Evolutionary conservation across 2,113 vertebrate species (phyloP).

Genomic region (Rhabdornis inornatus): DNA sequence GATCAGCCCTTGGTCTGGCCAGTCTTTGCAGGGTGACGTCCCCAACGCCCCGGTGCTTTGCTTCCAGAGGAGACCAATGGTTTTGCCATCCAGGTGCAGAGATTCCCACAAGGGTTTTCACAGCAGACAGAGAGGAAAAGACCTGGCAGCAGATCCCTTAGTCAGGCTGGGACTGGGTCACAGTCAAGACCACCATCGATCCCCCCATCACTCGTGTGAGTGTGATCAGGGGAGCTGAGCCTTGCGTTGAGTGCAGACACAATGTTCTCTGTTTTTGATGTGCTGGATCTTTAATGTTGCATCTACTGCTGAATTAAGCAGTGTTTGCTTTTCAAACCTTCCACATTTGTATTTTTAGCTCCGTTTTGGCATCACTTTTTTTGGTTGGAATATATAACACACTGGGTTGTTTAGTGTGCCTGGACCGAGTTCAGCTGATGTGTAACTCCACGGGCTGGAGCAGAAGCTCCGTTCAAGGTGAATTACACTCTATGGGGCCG

Average conservation of each 20-base stretch:
- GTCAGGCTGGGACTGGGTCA: not conserved
- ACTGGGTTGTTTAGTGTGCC: slow-evolving; percentile 25
- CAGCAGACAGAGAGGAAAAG: not conserved
- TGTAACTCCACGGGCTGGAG: slow-evolving; percentile 28
- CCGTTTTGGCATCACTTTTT: slow-evolving; percentile 37
- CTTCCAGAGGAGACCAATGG: not conserved
- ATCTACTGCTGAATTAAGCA: slow-evolving; percentile 7
- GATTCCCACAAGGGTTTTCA: not conserved
- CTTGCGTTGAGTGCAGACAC: accelerated
- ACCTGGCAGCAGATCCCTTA: not conserved
- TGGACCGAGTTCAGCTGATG: slow-evolving; percentile 32
- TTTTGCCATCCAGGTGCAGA: not conserved
- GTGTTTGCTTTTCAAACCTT: slow-evolving; percentile 56
- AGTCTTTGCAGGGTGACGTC: not conserved
- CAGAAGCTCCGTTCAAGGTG: slow-evolving; percentile 46
- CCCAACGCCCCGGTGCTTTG: not conserved
- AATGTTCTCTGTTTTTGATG: not conserved
- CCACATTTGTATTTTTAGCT: slow-evolving; percentile 66
- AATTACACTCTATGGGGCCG: slow-evolving; percentile 32
- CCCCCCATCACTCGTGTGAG: accelerated
- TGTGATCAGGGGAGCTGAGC: not conserved
- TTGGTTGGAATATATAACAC: slow-evolving; percentile 58
- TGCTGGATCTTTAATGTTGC: not conserved
- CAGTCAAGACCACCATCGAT: not conserved
- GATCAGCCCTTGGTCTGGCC: not conserved